phyloP scores from a whole-genome alignment of 2,797 vertebrate genomes.

The Tokudaia muenninki region DNA sequence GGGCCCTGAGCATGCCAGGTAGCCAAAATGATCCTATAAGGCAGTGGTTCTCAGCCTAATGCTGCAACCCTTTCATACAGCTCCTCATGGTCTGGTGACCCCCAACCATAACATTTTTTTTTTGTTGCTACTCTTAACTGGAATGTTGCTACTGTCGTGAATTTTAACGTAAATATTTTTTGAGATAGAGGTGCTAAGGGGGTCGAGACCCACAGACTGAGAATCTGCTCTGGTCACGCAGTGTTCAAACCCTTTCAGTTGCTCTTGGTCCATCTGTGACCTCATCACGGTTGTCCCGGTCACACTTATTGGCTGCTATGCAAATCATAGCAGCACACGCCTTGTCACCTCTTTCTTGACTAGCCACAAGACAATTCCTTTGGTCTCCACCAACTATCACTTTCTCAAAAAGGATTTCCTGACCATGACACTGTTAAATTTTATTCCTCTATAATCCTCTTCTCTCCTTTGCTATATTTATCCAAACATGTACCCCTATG shows the following conservation, averaged over 20 bases:
- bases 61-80: neutral
- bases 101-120: neutral
- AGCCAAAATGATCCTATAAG: slow-evolving; percentile 8
- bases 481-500: neutral
- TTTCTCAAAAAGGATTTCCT: slow-evolving; percentile 19
- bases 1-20: neutral
- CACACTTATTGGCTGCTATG: neutral
- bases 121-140: neutral
- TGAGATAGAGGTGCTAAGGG: neutral
- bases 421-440: slow-evolving; percentile 7
- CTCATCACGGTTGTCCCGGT: neutral
- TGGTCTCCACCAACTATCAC: neutral
- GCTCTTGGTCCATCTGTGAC: neutral
- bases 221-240: neutral
- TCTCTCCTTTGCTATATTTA: neutral
- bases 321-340: neutral
- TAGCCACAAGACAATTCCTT: neutral
- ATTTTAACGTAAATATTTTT: neutral
- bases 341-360: neutral
- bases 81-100: neutral
- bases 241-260: neutral
- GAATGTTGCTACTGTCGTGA: neutral
- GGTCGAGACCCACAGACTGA: neutral
- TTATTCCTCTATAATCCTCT: slow-evolving; percentile 11
- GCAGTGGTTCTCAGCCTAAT: neutral